Conservation (phyloP, 2,797 vertebrate genomes). For the Peromyscus attwateri region DNA sequence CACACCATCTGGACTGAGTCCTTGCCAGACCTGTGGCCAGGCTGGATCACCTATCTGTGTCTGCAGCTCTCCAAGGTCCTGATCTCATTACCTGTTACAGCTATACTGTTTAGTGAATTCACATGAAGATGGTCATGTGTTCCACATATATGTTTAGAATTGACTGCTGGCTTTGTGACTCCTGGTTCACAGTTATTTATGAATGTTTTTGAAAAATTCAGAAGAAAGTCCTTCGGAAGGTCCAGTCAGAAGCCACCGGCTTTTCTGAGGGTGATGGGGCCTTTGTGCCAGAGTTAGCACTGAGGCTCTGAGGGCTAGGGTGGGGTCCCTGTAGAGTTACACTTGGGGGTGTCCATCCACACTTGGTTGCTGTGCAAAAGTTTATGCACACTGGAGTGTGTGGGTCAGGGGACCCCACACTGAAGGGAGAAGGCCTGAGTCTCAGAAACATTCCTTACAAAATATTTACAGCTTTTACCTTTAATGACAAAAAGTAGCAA, state of each 20-base stretch:
- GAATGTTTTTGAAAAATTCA: neutral
- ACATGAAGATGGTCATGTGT: neutral
- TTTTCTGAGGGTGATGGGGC: neutral
- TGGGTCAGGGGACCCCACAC: neutral
- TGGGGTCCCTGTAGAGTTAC: neutral
- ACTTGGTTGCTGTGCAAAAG: neutral
- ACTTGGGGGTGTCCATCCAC: neutral
- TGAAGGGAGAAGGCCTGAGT: neutral
- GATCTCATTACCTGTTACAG: neutral
- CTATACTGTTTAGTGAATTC: neutral
- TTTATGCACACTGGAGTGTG: neutral
- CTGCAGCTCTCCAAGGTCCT: fast-evolving
- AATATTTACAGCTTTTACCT: neutral
- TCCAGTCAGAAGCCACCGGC: neutral
- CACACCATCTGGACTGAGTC: neutral
- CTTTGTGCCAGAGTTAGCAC: neutral
- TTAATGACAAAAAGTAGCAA: constrained; percentile 25
- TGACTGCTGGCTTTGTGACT: neutral
- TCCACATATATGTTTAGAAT: constrained; percentile 16
- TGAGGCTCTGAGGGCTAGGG: too few species aligned
- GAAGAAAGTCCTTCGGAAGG: neutral
- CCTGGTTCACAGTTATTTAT: constrained; percentile 24
- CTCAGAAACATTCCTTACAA: constrained; percentile 1
- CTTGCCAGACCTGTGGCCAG: neutral
- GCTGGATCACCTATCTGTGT: neutral